Conservation (phyloP, 2,113 vertebrate genomes). For the Crotalus tigris region DNA sequence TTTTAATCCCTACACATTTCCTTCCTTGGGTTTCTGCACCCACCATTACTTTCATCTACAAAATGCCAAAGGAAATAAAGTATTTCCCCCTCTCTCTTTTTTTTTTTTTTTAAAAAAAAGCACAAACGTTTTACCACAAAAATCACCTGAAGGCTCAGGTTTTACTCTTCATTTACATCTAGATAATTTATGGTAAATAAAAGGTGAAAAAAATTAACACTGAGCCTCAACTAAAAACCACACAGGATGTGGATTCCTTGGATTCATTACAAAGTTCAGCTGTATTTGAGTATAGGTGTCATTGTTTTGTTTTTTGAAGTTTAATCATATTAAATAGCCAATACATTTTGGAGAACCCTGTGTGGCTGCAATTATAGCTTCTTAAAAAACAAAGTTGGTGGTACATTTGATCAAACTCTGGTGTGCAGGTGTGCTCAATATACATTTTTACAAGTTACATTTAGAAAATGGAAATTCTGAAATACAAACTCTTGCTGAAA, state of each 20-base stretch:
- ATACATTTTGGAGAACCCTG: background rate
- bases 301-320: conserved; percentile 48
- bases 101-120: background rate
- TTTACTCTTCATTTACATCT: conserved; percentile 52
- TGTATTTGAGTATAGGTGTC: conserved; percentile 28
- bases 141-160: conserved; percentile 57
- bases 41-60: conserved; percentile 61
- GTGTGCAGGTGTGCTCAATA: background rate
- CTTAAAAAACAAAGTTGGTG: background rate
- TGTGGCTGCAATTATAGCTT: background rate
- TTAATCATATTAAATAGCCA: conserved; percentile 57
- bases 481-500: background rate
- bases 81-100: conserved; percentile 28
- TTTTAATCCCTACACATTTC: conserved; percentile 59
- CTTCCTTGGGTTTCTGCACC: conserved; percentile 64
- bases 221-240: background rate
- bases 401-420: background rate
- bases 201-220: conserved; percentile 29
- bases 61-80: conserved; percentile 71
- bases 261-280: conserved; percentile 33
- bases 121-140: conserved; percentile 47
- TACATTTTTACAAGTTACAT: background rate
- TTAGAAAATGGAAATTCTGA: background rate
- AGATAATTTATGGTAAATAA: conserved; percentile 45
- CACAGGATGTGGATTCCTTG: conserved; percentile 34